phyloP scores from a whole-genome alignment of 1,140 invertebrate genomes.

The Panagrolaimus sp. region DNA sequence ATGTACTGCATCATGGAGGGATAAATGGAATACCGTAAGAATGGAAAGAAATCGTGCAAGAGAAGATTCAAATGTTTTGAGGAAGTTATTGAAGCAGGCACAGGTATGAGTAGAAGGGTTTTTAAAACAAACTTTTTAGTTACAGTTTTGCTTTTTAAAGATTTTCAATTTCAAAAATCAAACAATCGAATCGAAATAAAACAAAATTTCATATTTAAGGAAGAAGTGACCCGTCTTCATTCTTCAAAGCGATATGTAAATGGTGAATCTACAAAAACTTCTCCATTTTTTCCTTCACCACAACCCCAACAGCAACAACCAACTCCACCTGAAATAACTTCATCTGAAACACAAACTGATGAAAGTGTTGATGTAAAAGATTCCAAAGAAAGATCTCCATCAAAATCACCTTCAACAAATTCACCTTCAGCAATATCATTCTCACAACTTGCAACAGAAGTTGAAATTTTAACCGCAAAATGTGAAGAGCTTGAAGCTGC shows the following conservation, averaged over 20 bases:
- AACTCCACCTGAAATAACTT: neutral
- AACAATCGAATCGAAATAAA: too few species aligned
- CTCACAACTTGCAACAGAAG: neutral
- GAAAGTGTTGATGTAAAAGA: neutral
- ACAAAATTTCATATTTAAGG: neutral
- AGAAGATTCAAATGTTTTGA: slow-evolving; percentile 4
- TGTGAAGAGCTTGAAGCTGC: slow-evolving; percentile 2
- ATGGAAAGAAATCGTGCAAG: slow-evolving; percentile 68
- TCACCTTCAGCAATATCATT: neutral
- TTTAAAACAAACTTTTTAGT: too few species aligned
- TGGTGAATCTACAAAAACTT: neutral
- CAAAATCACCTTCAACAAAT: too few species aligned
- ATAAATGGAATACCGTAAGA: slow-evolving; percentile 89
- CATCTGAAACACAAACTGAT: neutral
- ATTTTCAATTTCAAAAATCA: too few species aligned
- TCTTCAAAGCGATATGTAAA: neutral
- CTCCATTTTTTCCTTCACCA: too few species aligned
- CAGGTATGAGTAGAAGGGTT: neutral
- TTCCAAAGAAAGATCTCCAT: too few species aligned
- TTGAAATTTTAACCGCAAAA: slow-evolving; percentile 1
- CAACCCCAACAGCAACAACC: neutral
- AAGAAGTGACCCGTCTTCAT: neutral
- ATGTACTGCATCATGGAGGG: slow-evolving; percentile 80
- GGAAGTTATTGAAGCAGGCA: neutral
- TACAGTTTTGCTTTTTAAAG: too few species aligned